Evolutionary conservation across 2,888 invertebrate species (phyloP), one percentile per base, ranked within the genome.

Genomic region (Thera obeliscata): DNA sequence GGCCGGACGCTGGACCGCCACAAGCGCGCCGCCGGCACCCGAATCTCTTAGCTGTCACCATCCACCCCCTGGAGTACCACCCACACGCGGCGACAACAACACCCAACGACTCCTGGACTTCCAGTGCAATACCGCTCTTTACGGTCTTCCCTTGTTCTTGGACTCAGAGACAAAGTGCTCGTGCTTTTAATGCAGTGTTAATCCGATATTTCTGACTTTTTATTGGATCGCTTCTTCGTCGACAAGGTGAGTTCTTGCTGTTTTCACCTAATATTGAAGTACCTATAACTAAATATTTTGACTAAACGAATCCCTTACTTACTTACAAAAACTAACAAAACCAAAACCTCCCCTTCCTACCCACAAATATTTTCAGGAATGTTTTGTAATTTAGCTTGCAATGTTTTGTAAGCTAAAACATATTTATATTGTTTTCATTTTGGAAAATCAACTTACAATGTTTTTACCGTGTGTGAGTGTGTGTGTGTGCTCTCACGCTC

Each of bases 121-220:
- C 77, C 75, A 85, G 88, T 89, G 87, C 80, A 79, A 78, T 79
- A 65, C 77, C 75, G 80, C 77, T 85, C 84, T 85, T 83, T 72
- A 82, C 74, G 77, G 82, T 88, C 90, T 83, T 81, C 6, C 80
- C 81, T 80, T 81, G 83, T 86, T 87, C 78, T 81, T 83, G 80
- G 75, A 80, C 77, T 72, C 83, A 88, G 78, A 87, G 90, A 89
- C 91, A 75, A 87, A 92, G 93, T 93, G 93, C 85, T 90, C 90
- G 93, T 93, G 91, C 86, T 88, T 87, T 86, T 90, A 88, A 88
- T 87, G 85, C 85, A 91, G 91, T 92, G 91, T 88, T 91, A 86
- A 88, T 87, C 87, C 86, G 85, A 90, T 87, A 90, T 87, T n/a
- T n/a, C 87, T 87, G 85, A 85, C 86, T 88, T 84, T 85, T 88